Evolutionary conservation across 2,797 vertebrate genomes (phyloP).

Genomic region (Chaetophractus vellerosus): DNA sequence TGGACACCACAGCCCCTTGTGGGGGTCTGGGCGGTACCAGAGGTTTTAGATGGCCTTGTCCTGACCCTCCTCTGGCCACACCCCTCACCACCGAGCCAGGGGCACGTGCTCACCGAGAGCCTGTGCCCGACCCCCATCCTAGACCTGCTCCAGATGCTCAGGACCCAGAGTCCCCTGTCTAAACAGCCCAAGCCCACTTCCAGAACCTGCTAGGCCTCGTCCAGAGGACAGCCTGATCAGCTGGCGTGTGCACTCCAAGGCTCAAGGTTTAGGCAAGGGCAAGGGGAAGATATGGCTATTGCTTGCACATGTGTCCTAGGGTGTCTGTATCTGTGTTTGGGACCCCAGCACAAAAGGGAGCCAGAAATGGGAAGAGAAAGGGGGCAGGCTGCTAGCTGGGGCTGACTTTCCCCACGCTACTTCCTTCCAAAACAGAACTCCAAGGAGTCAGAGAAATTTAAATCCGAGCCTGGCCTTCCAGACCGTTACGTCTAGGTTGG

Average conservation of each 20-base stretch:
- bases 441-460: neutral
- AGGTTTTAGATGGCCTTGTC: no score
- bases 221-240: neutral
- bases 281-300: neutral
- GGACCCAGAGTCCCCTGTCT: neutral
- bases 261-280: no score
- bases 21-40: neutral
- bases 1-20: neutral
- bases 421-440: neutral
- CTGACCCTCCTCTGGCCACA: neutral
- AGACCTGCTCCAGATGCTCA: neutral
- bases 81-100: neutral
- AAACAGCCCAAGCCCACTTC: neutral
- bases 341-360: neutral
- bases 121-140: neutral
- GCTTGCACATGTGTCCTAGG: neutral
- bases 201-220: neutral
- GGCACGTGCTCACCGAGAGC: neutral
- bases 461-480: neutral
- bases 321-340: neutral
- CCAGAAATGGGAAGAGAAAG: neutral
- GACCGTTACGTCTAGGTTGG: neutral
- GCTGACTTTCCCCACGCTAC: neutral
- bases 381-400: neutral
- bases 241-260: neutral